Base-by-base conservation (phyloP, 2,888 invertebrate genomes). In the Archips xylosteana region DNA sequence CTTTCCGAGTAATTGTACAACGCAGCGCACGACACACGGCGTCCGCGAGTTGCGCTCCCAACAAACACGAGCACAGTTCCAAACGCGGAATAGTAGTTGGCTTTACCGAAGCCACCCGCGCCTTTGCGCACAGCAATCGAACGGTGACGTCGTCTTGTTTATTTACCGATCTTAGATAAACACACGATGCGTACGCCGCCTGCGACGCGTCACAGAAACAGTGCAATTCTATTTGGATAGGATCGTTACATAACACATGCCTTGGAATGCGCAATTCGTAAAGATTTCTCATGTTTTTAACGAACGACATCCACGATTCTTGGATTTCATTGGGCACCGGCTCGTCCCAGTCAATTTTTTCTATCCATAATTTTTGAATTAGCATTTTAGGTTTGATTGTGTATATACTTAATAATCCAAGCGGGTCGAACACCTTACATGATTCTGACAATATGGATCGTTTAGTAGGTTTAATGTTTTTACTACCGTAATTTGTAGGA, bases 321-420 rank as follows among this genome's bases (percentile, higher is more conserved):
- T 4, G n/a, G 12, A 60, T 60, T n/a, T 60, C 60, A 12, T 34
- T 12, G 36, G 60, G 34, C 8, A 60, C 39, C 2, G 60, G 39
- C 8, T 10, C 36, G 6, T 60, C 60, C 60, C 60, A 60, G 4
- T 39, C 60, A n/a, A 60, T 39, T 60, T 60, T 60, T n/a, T 34
- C 60, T 10, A 60, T 34, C 60, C 60, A 60, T 60, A 60, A 32
- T n/a, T 36, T 60, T 34, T 60, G 60, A 12, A 60, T 36, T 2
- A 60, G 8, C 13, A 60, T 36, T 60, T 60, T 60, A 60, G 60
- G 60, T n/a, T 36, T 60, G 36, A 60, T 60, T 36, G 60, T 60
- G 13, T 36, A 36, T 13, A 60, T 34, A 10, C 60, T 36, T 36
- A 60, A n/a, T 4, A 60, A 4, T 2, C 60, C 60, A 36, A 60